A percentile compares a stretch with the other conserved stretches of the same genome.
Evolutionary conservation across 2,888 invertebrate genomes (phyloP).

Genomic region (Cantharis flavilabris): DNA sequence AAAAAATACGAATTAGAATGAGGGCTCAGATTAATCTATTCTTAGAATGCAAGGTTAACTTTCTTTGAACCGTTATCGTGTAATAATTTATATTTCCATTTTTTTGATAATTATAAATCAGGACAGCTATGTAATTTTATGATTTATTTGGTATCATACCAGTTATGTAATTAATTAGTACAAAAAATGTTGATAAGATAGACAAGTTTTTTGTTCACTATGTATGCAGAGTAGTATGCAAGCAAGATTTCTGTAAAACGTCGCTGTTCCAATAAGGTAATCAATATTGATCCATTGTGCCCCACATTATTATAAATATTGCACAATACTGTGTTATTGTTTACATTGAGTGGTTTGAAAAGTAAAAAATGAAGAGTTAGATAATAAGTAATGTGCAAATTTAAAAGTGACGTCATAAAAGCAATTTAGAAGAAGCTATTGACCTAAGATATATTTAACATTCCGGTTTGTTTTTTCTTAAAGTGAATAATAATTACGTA

Average conservation of each 20-base stretch:
- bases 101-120: neutral
- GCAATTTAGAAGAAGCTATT: neutral
- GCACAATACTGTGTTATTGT: neutral
- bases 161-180: neutral
- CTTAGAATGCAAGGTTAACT: conserved; percentile 7
- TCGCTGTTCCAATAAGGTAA: neutral
- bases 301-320: neutral
- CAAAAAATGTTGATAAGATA: neutral
- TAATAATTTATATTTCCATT: neutral
- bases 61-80: conserved; percentile 3
- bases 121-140: neutral
- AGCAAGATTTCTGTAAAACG: neutral
- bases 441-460: neutral
- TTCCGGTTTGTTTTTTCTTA: neutral
- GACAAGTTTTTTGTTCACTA: neutral
- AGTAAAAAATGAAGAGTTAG: neutral
- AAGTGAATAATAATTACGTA: neutral
- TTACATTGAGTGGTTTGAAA: neutral
- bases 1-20: conserved; percentile 1
- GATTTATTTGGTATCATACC: neutral
- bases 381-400: neutral
- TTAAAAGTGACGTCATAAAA: neutral
- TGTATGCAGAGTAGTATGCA: neutral
- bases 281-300: neutral
- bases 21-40: conserved; percentile 3